Evolutionary conservation across 2,113 vertebrate genomes (phyloP), one percentile per base, ranked within the genome.

Genomic region (Urocynchramus pylzowi): DNA sequence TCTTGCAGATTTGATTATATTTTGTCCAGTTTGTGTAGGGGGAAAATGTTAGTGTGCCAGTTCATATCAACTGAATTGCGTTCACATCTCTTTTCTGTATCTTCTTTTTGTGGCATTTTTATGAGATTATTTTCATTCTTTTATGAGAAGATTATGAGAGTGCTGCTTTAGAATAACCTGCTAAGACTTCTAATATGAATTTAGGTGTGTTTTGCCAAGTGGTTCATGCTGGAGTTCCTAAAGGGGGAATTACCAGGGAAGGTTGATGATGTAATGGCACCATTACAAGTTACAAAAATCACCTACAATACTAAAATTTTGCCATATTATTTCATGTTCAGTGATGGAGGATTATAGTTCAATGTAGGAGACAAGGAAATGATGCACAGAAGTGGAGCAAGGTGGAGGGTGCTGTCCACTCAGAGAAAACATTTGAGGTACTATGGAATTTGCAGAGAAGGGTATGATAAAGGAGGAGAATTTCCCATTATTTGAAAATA

Each of bases 1-100:
- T 80, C 12, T 1, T 10, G 28, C 0, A 0, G 17, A 26, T 74
- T 80, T 88, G 10, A 12, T 64, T 64, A 1, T 52, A 8, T 85
- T 77, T 92, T 89, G 15, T 57, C 41, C 4, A 6, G 21, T 47
- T 42, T n/a, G 2, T 44, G 6, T 15, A 56, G 4, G 10, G 5
- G 7, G 8, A 10, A 47, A 61, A 45, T 49, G n/a, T 50, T 83
- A 24, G 24, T 52, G 10, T 61, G 30, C 54, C 22, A 37, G 22
- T 87, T 61, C 17, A 9, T 63, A 28, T 16, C 33, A 2, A 3
- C 31, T 2, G 3, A 79, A 17, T 27, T 18, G 16, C 63, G 7
- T 50, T 90, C 35, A 49, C 13, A 27, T 68, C 12, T 87, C 12
- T 78, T 63, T 12, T 79, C 16, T 35, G 42, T 28, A 30, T 63